phyloP scores from a whole-genome alignment of 2,797 vertebrate genomes.

The Sebastes ruberrimus region DNA sequence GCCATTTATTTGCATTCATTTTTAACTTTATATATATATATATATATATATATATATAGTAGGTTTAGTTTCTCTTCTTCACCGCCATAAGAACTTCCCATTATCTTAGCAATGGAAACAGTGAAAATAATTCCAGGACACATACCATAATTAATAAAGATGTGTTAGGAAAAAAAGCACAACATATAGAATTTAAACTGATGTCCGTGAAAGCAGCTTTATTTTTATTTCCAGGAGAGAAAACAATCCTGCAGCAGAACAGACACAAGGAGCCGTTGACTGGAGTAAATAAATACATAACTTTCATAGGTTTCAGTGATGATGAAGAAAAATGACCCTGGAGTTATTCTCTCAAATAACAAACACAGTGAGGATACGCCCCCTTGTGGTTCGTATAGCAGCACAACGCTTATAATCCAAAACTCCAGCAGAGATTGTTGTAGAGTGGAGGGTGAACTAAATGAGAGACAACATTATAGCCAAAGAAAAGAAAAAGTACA shows the following conservation, averaged over 20 bases:
- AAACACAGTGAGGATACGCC: conserved; percentile 24
- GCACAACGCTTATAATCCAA: neutral
- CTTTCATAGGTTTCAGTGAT: neutral
- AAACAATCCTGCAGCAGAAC: neutral
- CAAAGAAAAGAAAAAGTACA: too few species aligned
- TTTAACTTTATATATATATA: neutral
- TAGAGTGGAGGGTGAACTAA: neutral
- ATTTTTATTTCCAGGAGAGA: neutral
- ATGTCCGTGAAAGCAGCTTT: neutral
- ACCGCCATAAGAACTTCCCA: neutral
- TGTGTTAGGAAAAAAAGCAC: neutral
- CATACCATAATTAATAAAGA: neutral
- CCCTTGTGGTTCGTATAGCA: conserved; percentile 44
- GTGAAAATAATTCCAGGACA: neutral
- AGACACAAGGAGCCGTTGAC: neutral
- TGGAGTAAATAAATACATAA: neutral
- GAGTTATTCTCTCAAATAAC: neutral
- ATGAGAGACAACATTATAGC: too few species aligned
- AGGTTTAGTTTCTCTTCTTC: neutral
- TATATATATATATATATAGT: too few species aligned
- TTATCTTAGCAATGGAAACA: neutral
- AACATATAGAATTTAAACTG: neutral
- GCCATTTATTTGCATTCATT: neutral
- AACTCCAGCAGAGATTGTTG: neutral
- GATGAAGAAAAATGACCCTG: neutral